A percentile compares a stretch with the other conserved stretches of the same genome.
These are phyloP conservation scores for Sus scrofa DNA, from an alignment of 2,113 vertebrate genomes.

Conservation along the genomic window T2T-Sscrofa CM000817.6:16165501-16166000, in stretches of 20 bases:
- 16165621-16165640: not conserved
- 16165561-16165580: no score
- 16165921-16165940: not conserved
- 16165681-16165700: not conserved
- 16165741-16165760: not conserved
- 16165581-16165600: not conserved
- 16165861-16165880: not conserved
- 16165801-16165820: not conserved
- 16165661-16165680: not conserved
- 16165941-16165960: constrained; percentile 1
- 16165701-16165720: not conserved
- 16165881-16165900: not conserved
- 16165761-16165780: not conserved
- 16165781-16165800: not conserved
- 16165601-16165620: not conserved
- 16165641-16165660: not conserved
- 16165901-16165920: not conserved
- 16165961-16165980: not conserved
- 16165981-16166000: not conserved
- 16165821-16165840: not conserved
- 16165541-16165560: no score
- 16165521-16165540: not conserved
- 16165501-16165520: not conserved
- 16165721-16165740: not conserved
- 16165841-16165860: not conserved